These are phyloP conservation scores for Dryobota labecula DNA, from an alignment of 2,888 invertebrate species.

Conservation along the genomic window DNA sequence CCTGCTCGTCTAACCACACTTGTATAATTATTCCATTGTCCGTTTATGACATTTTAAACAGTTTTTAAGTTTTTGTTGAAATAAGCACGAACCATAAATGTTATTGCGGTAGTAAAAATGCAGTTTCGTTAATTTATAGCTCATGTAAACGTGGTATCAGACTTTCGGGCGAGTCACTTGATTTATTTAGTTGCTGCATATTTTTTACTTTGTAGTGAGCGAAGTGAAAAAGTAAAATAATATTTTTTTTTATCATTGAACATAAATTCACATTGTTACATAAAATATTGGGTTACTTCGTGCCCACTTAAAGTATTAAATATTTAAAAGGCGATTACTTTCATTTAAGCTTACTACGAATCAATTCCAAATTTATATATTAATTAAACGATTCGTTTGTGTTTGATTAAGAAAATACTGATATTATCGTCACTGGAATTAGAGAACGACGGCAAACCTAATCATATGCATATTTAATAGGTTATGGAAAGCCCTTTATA, in stretches of 20 bases:
- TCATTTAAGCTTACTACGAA: slow-evolving; percentile 56
- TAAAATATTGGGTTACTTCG: slow-evolving; percentile 54
- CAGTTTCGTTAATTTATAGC: slow-evolving; percentile 87
- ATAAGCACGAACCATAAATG: slow-evolving; percentile 86
- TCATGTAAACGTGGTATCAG: slow-evolving; percentile 83
- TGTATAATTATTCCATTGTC: slow-evolving; percentile 86
- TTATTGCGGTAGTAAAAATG: slow-evolving; percentile 87
- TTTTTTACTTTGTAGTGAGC: slow-evolving; percentile 72
- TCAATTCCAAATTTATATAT: slow-evolving; percentile 67
- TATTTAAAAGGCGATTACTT: slow-evolving; percentile 49
- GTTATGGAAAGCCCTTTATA: slow-evolving; percentile 6
- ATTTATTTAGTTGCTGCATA: slow-evolving; percentile 78
- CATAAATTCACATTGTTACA: slow-evolving; percentile 49
- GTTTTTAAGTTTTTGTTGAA: slow-evolving; percentile 88
- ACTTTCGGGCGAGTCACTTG: slow-evolving; percentile 78
- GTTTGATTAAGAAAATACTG: slow-evolving; percentile 58
- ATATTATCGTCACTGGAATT: slow-evolving; percentile 53
- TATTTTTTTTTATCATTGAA: slow-evolving; percentile 48
- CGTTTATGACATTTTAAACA: slow-evolving; percentile 88
- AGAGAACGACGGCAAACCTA: slow-evolving; percentile 33
- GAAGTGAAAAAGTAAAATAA: slow-evolving; percentile 41
- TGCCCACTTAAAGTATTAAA: slow-evolving; percentile 37
- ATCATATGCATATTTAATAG: slow-evolving; percentile 32
- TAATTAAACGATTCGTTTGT: slow-evolving; percentile 61
- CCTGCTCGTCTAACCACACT: slow-evolving; percentile 81